Evolutionary conservation across 1,140 invertebrate genomes (phyloP).

Genomic region (Drosophila santomea): DNA sequence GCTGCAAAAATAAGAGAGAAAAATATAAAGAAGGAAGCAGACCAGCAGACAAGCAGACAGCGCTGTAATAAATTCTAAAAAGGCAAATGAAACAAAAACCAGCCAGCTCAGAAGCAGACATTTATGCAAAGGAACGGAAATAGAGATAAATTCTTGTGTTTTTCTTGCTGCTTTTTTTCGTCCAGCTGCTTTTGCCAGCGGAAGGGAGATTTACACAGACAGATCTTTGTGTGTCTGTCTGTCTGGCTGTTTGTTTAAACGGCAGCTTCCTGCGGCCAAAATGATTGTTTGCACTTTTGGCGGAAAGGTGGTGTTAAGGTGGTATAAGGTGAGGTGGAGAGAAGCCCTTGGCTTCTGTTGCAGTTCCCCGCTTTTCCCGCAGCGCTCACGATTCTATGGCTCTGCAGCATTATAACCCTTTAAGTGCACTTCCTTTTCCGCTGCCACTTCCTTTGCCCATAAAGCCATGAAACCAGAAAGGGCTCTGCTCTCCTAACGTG

Average conservation of each 20-base stretch:
- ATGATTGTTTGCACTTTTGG: conserved; percentile 72
- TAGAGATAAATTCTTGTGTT: conserved; percentile 78
- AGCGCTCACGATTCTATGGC: conserved; percentile 2
- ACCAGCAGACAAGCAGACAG: conserved; percentile 11
- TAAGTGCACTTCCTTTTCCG: conserved; percentile 51
- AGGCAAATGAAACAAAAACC: conserved; percentile 58
- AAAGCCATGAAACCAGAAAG: conserved; percentile 30
- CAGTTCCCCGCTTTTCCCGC: conserved; percentile 6
- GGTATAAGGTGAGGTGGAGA: neutral
- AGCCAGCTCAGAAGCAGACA: conserved; percentile 55
- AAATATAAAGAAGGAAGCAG: conserved; percentile 41
- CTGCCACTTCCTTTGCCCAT: conserved; percentile 34
- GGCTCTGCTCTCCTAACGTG: conserved; percentile 29
- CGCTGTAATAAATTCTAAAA: conserved; percentile 75
- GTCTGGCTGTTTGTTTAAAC: conserved; percentile 73
- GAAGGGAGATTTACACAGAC: conserved; percentile 75
- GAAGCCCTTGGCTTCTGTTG: conserved; percentile 10
- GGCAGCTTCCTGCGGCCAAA: conserved; percentile 71
- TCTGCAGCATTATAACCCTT: conserved; percentile 12
- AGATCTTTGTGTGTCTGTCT: conserved; percentile 58
- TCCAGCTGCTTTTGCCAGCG: conserved; percentile 55
- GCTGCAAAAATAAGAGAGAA: conserved; percentile 28
- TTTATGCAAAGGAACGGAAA: conserved; percentile 80
- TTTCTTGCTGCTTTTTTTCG: conserved; percentile 21
- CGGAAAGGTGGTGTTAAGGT: conserved; percentile 17